phyloP scores from a whole-genome alignment of 2,888 invertebrate species.

The Cantharis rustica region DNA sequence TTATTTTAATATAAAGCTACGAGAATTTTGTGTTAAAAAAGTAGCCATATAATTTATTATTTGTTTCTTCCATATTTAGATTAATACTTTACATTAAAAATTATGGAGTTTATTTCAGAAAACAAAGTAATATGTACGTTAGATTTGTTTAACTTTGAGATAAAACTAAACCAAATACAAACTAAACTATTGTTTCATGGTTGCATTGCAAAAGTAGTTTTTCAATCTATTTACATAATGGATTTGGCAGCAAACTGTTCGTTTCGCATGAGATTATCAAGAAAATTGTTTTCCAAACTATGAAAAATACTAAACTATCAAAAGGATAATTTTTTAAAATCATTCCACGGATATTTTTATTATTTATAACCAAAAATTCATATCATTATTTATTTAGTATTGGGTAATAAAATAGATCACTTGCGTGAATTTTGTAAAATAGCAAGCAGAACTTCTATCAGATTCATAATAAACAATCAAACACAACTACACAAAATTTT shows the following conservation, averaged over 20 bases:
- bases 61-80: neutral
- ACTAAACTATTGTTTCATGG: neutral
- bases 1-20: neutral
- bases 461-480: constrained; percentile 8
- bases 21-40: neutral
- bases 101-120: neutral
- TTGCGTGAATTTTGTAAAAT: neutral
- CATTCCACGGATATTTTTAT: neutral
- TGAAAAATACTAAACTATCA: neutral
- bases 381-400: neutral
- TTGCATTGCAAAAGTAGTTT: neutral
- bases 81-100: neutral
- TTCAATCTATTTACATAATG: neutral
- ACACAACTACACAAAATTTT: constrained; percentile 16
- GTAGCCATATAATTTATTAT: too few species aligned
- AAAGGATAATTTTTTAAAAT: neutral
- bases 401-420: neutral
- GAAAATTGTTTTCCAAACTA: constrained; percentile 6
- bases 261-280: neutral
- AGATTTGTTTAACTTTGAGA: neutral
- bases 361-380: neutral
- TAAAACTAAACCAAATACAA: neutral
- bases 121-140: neutral
- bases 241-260: neutral
- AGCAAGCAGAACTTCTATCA: neutral